These are phyloP conservation scores for Dallia pectoralis DNA, from an alignment of 2,797 vertebrate species.

Conservation along the genomic window DNA sequence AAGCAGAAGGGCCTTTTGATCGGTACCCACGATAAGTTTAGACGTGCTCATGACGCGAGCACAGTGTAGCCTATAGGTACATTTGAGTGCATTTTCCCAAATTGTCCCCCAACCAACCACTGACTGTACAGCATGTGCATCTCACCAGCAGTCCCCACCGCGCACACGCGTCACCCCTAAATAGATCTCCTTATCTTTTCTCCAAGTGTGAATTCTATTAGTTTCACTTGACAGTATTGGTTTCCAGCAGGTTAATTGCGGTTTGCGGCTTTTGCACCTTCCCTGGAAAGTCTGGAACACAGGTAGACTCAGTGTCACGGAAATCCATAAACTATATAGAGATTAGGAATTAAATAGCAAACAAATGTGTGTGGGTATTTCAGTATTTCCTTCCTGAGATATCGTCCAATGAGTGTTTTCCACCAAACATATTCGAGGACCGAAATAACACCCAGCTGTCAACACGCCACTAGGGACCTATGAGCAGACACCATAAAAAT, in stretches of 20 bases:
- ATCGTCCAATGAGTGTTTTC: neutral
- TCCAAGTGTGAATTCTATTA: neutral
- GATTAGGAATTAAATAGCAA: neutral
- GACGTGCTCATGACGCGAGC: constrained; percentile 6
- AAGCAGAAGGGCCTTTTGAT: constrained; percentile 18
- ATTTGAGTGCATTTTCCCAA: neutral
- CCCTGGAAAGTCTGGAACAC: neutral
- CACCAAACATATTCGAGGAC: neutral
- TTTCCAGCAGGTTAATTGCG: neutral
- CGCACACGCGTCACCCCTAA: too few relatives aligned
- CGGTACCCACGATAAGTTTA: constrained; percentile 25
- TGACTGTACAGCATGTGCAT: neutral
- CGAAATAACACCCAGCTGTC: neutral
- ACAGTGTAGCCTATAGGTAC: neutral
- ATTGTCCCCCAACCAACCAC: neutral
- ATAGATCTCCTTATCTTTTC: neutral
- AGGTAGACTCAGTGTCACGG: neutral
- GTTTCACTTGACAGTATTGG: neutral
- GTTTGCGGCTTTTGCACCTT: neutral
- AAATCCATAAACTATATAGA: neutral
- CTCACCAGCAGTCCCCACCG: neutral
- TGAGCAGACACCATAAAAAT: neutral
- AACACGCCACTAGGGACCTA: too few relatives aligned
- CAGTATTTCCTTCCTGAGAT: neutral
- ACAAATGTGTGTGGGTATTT: neutral